Evolutionary conservation across 2,797 vertebrate genomes (phyloP), one percentile per base, ranked within the genome.

Genomic region (Sebastes hubbsi): DNA sequence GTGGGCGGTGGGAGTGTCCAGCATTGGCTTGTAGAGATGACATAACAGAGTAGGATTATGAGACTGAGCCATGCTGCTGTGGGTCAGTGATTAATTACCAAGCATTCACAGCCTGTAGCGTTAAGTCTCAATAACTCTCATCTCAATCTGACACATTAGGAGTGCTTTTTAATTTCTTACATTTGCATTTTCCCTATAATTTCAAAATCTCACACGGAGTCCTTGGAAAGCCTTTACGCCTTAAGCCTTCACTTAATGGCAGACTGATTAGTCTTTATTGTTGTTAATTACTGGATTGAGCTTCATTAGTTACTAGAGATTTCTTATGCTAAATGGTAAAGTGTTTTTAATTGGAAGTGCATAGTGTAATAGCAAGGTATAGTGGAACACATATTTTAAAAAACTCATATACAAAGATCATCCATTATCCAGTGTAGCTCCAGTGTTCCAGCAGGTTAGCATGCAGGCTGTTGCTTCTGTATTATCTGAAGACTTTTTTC

Each of bases 41-140:
- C 78, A 83, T 88, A 88, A 92, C 73, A 75, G 46, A 29, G 38
- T 9, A 24, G 87, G 86, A 91, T 88, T 91, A 89, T 29, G 36
- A 38, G 74, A 49, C 72, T 76, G 73, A 84, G 59, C 72, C 55
- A 65, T 27, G 30, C 64, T 76, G 81, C 70, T 70, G 34, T 54
- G 63, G 68, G 38, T 55, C 75, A 67, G 46, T 77, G 69, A 85
- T 85, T 89, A 87, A 80, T 91, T 86, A 88, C 64, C 83, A 64
- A 63, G 71, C 58, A 63, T 66, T 36, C 16, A 67, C 78, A 80
- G 72, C 82, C 75, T 85, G 76, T 60, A 69, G 81, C 69, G 89
- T 81, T 63, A 77, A 38, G 58, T 85, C 77, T 59, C 75, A 66
- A 67, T 80, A 65, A 77, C 58, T 77, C 30, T 22, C 34, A 27